phyloP scores from a whole-genome alignment of 2,113 vertebrate species.

The Vulpes vulpes region DNA sequence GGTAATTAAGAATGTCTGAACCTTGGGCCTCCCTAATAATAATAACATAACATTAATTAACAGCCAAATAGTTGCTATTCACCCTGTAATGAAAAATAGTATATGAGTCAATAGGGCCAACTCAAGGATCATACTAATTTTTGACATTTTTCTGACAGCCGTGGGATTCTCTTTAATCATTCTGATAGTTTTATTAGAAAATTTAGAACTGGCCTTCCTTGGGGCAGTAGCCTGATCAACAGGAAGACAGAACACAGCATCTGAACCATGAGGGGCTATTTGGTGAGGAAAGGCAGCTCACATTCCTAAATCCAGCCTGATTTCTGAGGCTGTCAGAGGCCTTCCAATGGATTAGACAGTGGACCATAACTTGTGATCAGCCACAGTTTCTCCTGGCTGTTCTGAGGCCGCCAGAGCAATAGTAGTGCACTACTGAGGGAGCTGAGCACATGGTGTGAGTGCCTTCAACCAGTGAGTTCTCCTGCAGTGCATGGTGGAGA shows the following conservation, averaged over 20 bases:
- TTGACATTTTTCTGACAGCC: constrained; percentile 19
- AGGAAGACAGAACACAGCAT: neutral
- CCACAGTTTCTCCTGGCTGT: neutral
- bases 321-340: neutral
- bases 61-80: constrained; percentile 42
- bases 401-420: neutral
- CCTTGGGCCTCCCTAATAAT: constrained; percentile 50
- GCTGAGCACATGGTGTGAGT: neutral
- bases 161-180: constrained; percentile 8
- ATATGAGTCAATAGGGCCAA: neutral
- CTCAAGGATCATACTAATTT: neutral
- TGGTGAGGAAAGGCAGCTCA: neutral
- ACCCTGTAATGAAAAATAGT: neutral
- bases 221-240: neutral
- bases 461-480: neutral
- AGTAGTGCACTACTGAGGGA: neutral
- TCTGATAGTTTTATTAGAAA: constrained; percentile 61
- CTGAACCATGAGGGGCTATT: neutral
- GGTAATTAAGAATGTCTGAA: constrained; percentile 66
- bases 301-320: constrained; percentile 4
- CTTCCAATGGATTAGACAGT: neutral
- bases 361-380: neutral
- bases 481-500: neutral
- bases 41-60: constrained; percentile 58
- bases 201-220: neutral